Evolutionary conservation across 2,888 invertebrate genomes (phyloP), one percentile per base, ranked within the genome.

Genomic region (Odontocerum albicorne): DNA sequence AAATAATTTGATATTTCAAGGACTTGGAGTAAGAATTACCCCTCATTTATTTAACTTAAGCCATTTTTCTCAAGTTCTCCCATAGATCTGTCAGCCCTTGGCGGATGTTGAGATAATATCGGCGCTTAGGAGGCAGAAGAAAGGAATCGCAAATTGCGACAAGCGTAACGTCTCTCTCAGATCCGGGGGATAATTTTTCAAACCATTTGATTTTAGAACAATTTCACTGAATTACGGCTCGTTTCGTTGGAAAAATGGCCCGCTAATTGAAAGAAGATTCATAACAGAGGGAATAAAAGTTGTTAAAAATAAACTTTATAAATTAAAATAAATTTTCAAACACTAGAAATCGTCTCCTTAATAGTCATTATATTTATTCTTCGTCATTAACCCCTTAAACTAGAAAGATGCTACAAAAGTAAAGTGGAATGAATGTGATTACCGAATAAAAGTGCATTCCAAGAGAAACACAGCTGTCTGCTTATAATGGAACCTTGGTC

Each of bases 141-240:
- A 47, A 22, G 19, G 36, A 13, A 12, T 45, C 45, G 31, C 52
- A 52, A 52, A 52, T 52, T 52, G 52, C 44, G 31, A 52, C 52
- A 44, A 44, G 17, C 39, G 45, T 52, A n/a, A 51, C 10, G 17
- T 31, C 45, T 45, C 36, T 22, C 32, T 19, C 13, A 16, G 21
- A 12, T 12, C 36, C 4, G 27, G 17, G 45, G 39, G 45, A 31
- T 45, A 45, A 52, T 45, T 45, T 32, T 52, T 44, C 52, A 45
- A 39, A 36, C 52, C 19, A 21, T 52, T 43, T 51, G 22, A 17
- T 32, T 52, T 52, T 31, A 20, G 12, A 43, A 43, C 43, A 22
- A 43, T 40, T 21, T 38, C 17, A n/a, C n/a, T 4, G 27, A 10
- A 27, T 27, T 27, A 27, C 27, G 10, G 4, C 12, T 35, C 12